A percentile compares a stretch with the other conserved stretches of the same genome.
Evolutionary conservation across 2,797 vertebrate genomes (phyloP).

Genomic region (Ataeniobius toweri): DNA sequence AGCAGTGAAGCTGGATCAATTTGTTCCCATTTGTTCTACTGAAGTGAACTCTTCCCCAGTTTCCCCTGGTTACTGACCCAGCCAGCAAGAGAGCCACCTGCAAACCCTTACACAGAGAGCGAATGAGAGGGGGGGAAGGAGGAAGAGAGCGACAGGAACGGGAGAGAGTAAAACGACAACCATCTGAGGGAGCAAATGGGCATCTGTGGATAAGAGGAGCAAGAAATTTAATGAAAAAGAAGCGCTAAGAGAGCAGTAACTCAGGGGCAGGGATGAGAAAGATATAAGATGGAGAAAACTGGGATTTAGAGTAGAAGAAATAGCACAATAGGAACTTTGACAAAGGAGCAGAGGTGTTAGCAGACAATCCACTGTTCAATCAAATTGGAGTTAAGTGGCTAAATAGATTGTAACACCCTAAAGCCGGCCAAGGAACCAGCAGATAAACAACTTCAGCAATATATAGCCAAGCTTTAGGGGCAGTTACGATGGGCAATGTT

Average conservation of each 20-base stretch:
- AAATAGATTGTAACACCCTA: slow-evolving; percentile 42
- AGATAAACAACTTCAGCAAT: slow-evolving; percentile 43
- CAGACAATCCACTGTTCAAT: slow-evolving; percentile 46
- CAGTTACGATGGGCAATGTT: slow-evolving; percentile 24
- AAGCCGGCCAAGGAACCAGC: slow-evolving; percentile 44
- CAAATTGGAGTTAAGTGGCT: slow-evolving; percentile 38
- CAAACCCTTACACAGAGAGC: slow-evolving; percentile 68
- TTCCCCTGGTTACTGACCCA: slow-evolving; percentile 77
- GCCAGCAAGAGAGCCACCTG: slow-evolving; percentile 75
- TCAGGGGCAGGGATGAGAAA: slow-evolving; percentile 24
- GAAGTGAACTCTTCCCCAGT: slow-evolving; percentile 80
- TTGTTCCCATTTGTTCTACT: slow-evolving; percentile 75
- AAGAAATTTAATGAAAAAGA: slow-evolving; percentile 20
- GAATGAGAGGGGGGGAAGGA: slow-evolving; percentile 33
- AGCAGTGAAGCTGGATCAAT: slow-evolving; percentile 71
- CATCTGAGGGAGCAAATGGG: slow-evolving; percentile 54
- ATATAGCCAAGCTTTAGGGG: slow-evolving; percentile 43
- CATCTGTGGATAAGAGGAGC: slow-evolving; percentile 52
- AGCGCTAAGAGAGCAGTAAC: slow-evolving; percentile 1
- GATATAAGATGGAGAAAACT: not conserved
- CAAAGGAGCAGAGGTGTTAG: slow-evolving; percentile 48
- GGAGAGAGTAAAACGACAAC: slow-evolving; percentile 37
- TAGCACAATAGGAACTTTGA: slow-evolving; percentile 5
- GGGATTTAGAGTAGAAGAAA: slow-evolving; percentile 5
- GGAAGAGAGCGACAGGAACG: slow-evolving; percentile 36